phyloP scores from a whole-genome alignment of 2,797 vertebrate genomes.

The Microtus agrestis region DNA sequence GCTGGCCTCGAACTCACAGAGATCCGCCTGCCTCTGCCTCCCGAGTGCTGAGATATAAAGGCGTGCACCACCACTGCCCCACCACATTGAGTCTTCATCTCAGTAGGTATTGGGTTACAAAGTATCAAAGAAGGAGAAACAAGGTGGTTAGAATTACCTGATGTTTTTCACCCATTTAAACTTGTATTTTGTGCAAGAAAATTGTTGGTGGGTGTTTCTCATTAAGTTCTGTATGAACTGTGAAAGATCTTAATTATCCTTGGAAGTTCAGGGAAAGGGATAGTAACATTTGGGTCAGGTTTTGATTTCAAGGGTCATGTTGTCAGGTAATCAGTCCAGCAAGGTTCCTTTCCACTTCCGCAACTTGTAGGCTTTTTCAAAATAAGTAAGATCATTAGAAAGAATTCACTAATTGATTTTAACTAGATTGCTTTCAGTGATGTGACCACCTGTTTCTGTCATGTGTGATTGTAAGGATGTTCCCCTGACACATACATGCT shows the following conservation, averaged over 20 bases:
- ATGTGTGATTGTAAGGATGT: background rate
- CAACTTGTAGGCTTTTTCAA: constrained; percentile 4
- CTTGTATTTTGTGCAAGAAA: constrained; percentile 10
- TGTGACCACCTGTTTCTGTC: background rate
- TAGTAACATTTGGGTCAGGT: background rate
- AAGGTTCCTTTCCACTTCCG: background rate
- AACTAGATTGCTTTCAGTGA: background rate
- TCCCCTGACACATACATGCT: background rate
- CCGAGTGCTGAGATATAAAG: too few relatives aligned
- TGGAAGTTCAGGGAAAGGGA: background rate
- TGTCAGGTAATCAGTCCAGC: background rate
- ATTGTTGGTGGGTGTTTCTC: background rate
- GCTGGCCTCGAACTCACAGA: too few relatives aligned
- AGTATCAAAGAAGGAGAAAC: background rate
- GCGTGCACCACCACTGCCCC: rapidly evolving
- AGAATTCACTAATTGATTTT: background rate
- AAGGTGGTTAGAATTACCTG: background rate
- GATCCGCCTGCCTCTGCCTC: too few relatives aligned
- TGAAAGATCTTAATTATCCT: background rate
- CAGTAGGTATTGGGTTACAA: background rate
- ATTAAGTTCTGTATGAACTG: background rate
- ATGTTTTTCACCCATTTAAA: background rate
- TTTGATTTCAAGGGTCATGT: background rate
- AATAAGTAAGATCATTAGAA: constrained; percentile 42
- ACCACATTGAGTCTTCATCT: background rate